Conservation (phyloP, 2,113 vertebrate species). For the Halichoeres trimaculatus region DNA sequence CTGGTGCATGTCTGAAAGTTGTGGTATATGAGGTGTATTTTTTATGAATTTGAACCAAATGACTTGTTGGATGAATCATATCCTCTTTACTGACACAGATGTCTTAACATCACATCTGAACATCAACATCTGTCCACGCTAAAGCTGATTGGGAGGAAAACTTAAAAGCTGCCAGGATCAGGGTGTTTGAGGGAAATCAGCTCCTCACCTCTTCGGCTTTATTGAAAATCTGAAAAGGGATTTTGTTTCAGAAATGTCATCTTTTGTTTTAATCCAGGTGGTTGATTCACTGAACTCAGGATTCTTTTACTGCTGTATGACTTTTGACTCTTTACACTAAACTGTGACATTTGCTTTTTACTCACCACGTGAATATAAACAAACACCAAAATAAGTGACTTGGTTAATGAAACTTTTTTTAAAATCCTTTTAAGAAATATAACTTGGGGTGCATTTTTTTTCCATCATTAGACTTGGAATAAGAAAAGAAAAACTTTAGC, state of each 20-base stretch:
- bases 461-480: neutral
- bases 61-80: too few relatives aligned
- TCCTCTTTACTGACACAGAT: too few relatives aligned
- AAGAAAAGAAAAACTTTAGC: neutral
- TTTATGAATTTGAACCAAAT: neutral
- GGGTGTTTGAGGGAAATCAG: neutral
- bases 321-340: slow-evolving; percentile 1
- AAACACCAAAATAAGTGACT: neutral
- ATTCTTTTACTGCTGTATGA: slow-evolving; percentile 31
- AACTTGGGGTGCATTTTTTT: too few relatives aligned
- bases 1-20: neutral
- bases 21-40: neutral
- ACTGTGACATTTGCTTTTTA: slow-evolving; percentile 12
- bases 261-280: neutral
- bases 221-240: neutral
- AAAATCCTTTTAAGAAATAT: too few relatives aligned
- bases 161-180: neutral
- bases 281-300: slow-evolving; percentile 23
- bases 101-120: neutral
- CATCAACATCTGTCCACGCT: neutral
- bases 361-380: slow-evolving; percentile 7
- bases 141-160: neutral
- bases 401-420: too few relatives aligned
- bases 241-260: neutral
- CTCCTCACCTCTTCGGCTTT: neutral